Base-by-base conservation (phyloP, 2,797 vertebrate species). In the Rhabdomys pumilio region DNA sequence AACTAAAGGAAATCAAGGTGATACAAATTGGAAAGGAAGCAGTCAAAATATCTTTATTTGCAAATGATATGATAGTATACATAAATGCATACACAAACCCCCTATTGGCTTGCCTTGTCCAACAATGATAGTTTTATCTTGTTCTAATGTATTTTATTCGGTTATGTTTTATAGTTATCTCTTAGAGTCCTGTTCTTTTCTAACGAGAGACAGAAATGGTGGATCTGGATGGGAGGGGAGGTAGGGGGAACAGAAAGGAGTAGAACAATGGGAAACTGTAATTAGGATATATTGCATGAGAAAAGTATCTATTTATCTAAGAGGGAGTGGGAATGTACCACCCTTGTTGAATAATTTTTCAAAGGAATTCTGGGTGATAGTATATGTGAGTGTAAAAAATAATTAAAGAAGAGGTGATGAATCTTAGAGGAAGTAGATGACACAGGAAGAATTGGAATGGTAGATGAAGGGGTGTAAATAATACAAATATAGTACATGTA, bases 261-360 rank as follows among this genome's bases (percentile, higher is more conserved):
- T 81, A 81, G 79, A 81, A 47, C 11, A 57, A 57, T 34, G 19
- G 53, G 53, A 81, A 57, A 38, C 34, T 81, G 34, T 80, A 57
- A 38, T 57, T 12, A 81, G 53, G 34, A 57, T 72, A n/a, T 38
- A 34, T 3, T 38, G 67, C 17, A 72, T 72, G 17, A 72, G 34
- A 20, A 72, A 72, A 38, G 6, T 38, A n/a, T 20, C 17, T 20
- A 72, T 19, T 72, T 72, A n/a, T 38, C 19, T 38, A 81, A 57
- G 19, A 57, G 2, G 11, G 53, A 69, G 53, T 80, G 53, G 31
- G 72, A 85, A 77, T 95, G 0, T 69, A 83, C 65, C 73, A 96
- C n/a, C 44, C 87, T 94, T 24, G 69, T 73, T 89, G 96, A 94
- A 91, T 81, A 87, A 13, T 14, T 79, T 81, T 96, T 83, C 73